Conservation (phyloP, 23 tunicate genomes). For the Trididemnum nubilum region DNA sequence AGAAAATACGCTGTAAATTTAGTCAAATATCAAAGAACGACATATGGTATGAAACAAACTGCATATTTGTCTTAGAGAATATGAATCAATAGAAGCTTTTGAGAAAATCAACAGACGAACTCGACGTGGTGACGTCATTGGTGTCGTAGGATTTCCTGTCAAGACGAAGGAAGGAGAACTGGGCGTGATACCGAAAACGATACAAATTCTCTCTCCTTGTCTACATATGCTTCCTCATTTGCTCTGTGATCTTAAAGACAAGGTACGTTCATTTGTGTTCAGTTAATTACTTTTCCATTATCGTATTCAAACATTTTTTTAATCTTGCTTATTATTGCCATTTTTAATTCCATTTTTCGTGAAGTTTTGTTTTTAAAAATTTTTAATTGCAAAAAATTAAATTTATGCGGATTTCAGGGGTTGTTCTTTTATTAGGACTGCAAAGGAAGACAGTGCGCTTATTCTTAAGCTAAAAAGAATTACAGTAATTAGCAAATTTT, state of each 20-base stretch:
- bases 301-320: neutral
- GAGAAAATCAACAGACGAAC: slow-evolving; percentile 56
- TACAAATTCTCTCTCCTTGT: slow-evolving; percentile 87
- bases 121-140: slow-evolving; percentile 91
- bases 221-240: slow-evolving; percentile 97
- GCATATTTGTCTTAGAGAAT: slow-evolving; percentile 43
- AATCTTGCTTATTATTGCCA: too few species aligned
- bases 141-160: slow-evolving; percentile 89
- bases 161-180: slow-evolving; percentile 95
- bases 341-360: too few species aligned
- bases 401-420: too few species aligned
- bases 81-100: slow-evolving; percentile 48
- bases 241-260: slow-evolving; percentile 84
- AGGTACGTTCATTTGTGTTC: slow-evolving; percentile 23
- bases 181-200: slow-evolving; percentile 71
- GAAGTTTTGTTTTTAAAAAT: too few species aligned
- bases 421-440: too few species aligned
- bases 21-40: too few species aligned
- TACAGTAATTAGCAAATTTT: too few species aligned
- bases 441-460: too few species aligned
- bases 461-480: too few species aligned
- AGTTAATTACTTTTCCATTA: neutral
- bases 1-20: too few species aligned
- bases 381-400: too few species aligned
- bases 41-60: too few species aligned